Base-by-base conservation (phyloP, 2,888 invertebrate species). In the Camptogramma bilineatum region DNA sequence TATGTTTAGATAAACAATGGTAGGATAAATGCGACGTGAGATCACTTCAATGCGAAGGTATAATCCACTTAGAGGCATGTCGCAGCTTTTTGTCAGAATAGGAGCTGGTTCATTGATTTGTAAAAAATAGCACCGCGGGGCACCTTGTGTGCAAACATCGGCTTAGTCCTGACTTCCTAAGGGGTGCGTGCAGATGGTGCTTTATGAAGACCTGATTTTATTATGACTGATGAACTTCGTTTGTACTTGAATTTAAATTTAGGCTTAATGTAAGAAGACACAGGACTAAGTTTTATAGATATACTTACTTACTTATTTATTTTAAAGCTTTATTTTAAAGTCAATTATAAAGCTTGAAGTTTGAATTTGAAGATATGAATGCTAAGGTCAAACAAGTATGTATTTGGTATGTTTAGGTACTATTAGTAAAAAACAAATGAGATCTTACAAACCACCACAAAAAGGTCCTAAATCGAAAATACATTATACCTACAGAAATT, bases 1-100 rank as follows among this genome's bases (percentile, higher is more conserved):
- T 65, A 44, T 42, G 34, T 62, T 16, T 21, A 60, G 52, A n/a
- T 58, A 64, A 82, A 89, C 89, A 89, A 91, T 82, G 74, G 65
- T 66, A 71, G 85, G 83, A 84, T 88, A 85, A 92, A 93, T 92
- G 88, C 83, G 88, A 87, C 88, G 91, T 92, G 86, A 91, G 92
- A 92, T 90, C 87, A 88, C 79, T 82, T 81, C 74, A 79, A 73
- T 80, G 75, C 72, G 76, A 84, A 85, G 82, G 80, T 74, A 81
- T 93, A 92, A 93, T 93, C 93, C 90, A 93, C 93, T 93, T 93
- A 93, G 83, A 83, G 88, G 90, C 85, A 88, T 91, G 90, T 90
- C 84, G 85, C 77, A 74, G 84, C 81, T 84, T 87, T 87, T 90
- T 88, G 86, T 87, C 85, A 86, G 85, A 87, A 87, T 86, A 87